Conservation (phyloP, 2,797 vertebrate genomes). For the Cuculus canorus region DNA sequence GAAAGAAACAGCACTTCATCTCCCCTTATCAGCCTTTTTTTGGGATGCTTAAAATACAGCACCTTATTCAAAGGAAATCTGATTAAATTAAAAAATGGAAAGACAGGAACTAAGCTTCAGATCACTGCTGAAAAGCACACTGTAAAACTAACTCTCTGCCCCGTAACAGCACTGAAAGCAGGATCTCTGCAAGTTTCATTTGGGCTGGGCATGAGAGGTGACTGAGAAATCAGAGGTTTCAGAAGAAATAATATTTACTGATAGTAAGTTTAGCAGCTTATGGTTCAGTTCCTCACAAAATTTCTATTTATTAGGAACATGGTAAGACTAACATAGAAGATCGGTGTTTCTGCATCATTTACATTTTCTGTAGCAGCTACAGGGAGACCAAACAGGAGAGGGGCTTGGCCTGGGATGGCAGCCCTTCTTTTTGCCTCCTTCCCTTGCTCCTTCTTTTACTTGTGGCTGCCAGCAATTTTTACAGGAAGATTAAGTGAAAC, state of each 20-base stretch:
- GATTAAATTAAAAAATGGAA: neutral
- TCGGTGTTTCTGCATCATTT: neutral
- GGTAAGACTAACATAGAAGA: neutral
- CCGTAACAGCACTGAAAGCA: neutral
- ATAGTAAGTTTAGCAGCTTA: neutral
- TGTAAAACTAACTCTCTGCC: neutral
- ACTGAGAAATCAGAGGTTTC: neutral
- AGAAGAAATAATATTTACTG: neutral
- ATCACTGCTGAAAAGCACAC: neutral
- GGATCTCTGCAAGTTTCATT: neutral
- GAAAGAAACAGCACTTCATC: neutral
- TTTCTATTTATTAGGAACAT: neutral
- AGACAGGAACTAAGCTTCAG: neutral
- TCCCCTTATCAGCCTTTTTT: neutral
- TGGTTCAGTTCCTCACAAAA: neutral
- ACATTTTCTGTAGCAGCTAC: neutral
- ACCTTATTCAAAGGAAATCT: neutral
- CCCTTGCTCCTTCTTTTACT: neutral
- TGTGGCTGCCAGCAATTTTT: neutral
- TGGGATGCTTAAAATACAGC: neutral
- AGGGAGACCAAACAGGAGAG: neutral
- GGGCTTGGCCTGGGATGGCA: neutral
- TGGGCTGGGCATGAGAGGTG: neutral
- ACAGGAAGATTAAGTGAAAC: slow-evolving; percentile 9
- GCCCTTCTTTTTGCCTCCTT: neutral